Evolutionary conservation across 2,113 vertebrate species (phyloP), one percentile per base, ranked within the genome.

Genomic region (Isichthys henryi): DNA sequence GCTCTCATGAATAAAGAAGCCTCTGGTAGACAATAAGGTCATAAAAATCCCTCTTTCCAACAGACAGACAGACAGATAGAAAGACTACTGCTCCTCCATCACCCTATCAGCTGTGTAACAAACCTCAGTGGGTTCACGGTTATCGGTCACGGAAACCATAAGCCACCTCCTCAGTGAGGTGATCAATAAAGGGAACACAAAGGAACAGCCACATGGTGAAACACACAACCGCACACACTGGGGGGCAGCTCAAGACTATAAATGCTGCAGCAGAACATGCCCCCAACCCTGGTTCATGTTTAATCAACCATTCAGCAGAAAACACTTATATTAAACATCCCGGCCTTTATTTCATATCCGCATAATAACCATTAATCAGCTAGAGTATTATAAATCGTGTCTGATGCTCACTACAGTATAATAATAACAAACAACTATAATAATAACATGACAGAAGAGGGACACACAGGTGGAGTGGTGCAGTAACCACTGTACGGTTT

Each of bases 61-160:
- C 8, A 19, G 7, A 10, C 21, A 19, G 7, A 10, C 21, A 45
- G 82, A 39, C 39, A 45, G 21, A 27, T 0, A 23, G 82, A 17
- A 45, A 46, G 35, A 10, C 45, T 46, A 21, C 45, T 2, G 23
- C 43, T 46, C 7, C 19, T n/a, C 23, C 82, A 3, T 82, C 39
- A 9, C 91, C 91, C 89, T 90, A 89, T 56, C 27, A 46, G 70
- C 35, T 91, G 90, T 90, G 88, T 88, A 90, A 92, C 90, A 91
- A 88, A 91, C 74, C 39, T 43, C 35, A 17, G 77, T 19, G 39
- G 77, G 8, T 82, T 23, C 43, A 23, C 77, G 9, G 5, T 21
- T 45, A 17, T 82, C 17, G 45, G 77, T 82, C 19, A 82, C 39
- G 13, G 35, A 82, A 82, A 82, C 39, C 77, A 82, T 2, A 43